Conservation (phyloP, 2,113 vertebrate species). For the Heteronetta atricapilla region DNA sequence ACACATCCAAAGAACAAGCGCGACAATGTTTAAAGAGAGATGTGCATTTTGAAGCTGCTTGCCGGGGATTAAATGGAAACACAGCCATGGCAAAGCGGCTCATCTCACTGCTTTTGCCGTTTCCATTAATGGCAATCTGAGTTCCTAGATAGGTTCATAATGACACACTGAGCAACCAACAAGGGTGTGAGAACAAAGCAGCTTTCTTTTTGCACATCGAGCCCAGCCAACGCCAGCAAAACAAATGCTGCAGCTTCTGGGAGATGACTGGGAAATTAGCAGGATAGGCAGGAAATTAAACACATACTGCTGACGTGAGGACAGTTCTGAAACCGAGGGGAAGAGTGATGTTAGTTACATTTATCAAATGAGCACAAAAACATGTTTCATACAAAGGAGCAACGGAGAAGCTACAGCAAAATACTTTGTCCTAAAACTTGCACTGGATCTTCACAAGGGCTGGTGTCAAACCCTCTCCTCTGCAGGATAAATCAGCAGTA, state of each 20-base stretch:
- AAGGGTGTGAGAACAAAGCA: not conserved
- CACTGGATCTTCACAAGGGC: not conserved
- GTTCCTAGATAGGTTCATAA: not conserved
- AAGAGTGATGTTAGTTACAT: fast-evolving
- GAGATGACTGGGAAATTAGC: not conserved
- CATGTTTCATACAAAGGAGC: not conserved
- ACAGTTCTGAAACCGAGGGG: not conserved
- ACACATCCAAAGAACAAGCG: not conserved
- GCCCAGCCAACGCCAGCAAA: not conserved
- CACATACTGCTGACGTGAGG: fast-evolving
- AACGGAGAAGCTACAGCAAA: not conserved
- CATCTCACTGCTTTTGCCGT: not conserved
- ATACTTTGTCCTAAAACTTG: not conserved
- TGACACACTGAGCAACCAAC: not conserved
- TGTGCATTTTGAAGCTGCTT: not conserved
- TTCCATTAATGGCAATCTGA: not conserved
- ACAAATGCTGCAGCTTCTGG: not conserved
- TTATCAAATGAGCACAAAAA: not conserved
- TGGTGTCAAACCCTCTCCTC: not conserved
- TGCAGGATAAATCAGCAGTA: not conserved
- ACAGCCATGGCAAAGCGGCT: not conserved
- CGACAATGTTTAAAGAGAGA: not conserved
- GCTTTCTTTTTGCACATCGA: not conserved
- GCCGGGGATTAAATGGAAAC: not conserved
- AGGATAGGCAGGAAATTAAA: not conserved